phyloP scores from a whole-genome alignment of 2,113 vertebrate species.

The Nibea coibor region DNA sequence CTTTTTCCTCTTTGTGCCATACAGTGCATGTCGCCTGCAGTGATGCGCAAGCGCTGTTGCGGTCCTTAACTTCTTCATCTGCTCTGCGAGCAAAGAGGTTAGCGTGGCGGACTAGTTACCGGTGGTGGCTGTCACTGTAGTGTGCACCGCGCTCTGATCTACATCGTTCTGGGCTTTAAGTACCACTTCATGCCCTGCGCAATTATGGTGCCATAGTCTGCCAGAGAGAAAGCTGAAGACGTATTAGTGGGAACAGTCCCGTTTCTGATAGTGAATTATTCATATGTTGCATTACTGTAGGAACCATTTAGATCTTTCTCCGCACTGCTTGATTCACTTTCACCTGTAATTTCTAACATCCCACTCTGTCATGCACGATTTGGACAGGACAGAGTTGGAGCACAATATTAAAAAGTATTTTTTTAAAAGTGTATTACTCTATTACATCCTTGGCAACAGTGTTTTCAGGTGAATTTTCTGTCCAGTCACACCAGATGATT shows the following conservation, averaged over 20 bases:
- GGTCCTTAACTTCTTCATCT: conserved; percentile 58
- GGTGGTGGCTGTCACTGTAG: conserved; percentile 75
- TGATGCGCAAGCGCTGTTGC: conserved; percentile 36
- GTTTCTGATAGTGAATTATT: conserved; percentile 79
- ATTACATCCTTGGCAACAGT: background rate
- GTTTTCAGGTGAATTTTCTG: background rate
- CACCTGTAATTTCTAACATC: conserved; percentile 55
- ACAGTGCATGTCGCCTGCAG: conserved; percentile 42
- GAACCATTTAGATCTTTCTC: conserved; percentile 64
- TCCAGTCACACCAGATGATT: background rate
- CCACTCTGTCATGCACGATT: conserved; percentile 12
- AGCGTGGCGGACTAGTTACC: conserved; percentile 68
- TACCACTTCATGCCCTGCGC: conserved; percentile 66
- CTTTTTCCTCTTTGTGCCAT: conserved; percentile 2
- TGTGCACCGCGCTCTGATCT: conserved; percentile 74
- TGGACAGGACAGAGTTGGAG: background rate
- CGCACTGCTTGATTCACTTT: conserved; percentile 52
- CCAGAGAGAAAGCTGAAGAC: conserved; percentile 49
- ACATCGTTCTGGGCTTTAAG: conserved; percentile 75
- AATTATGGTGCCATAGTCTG: conserved; percentile 64
- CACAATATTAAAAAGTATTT: background rate
- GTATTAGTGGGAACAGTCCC: conserved; percentile 57
- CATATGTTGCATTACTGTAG: conserved; percentile 63
- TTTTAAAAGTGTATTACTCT: background rate
- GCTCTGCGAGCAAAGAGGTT: conserved; percentile 57